Evolutionary conservation across 2,888 invertebrate species (phyloP).

Genomic region (Yponomeuta sedellus): DNA sequence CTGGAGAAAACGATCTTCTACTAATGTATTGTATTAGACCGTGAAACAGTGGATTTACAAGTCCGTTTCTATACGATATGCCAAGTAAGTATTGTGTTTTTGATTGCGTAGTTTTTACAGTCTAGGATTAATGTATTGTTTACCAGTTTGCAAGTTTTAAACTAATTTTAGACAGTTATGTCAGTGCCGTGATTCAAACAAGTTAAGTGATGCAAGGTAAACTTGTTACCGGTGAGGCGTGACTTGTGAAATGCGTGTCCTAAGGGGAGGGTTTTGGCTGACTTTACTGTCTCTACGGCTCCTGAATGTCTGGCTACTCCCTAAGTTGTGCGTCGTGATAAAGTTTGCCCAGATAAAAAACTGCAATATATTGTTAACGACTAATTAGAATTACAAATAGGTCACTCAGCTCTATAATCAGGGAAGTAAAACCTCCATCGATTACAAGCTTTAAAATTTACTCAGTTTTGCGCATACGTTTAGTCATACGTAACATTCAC

Average conservation of each 20-base stretch:
- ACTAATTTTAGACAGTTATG: conserved; percentile 28
- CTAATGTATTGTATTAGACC: neutral
- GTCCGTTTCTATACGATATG: neutral
- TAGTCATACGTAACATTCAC: no score
- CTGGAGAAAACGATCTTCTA: neutral
- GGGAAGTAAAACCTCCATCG: no score
- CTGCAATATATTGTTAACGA: no score
- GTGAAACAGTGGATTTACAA: neutral
- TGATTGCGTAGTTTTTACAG: neutral
- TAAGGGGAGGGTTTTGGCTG: neutral
- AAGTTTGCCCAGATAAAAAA: no score
- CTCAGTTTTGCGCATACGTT: no score
- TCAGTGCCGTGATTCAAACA: conserved; percentile 24
- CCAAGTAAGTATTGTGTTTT: conserved; percentile 7
- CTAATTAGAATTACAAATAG: no score
- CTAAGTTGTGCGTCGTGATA: neutral
- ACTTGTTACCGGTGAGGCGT: neutral
- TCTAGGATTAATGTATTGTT: neutral
- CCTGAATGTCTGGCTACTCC: neutral
- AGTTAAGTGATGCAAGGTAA: conserved; percentile 1
- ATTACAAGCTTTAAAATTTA: no score
- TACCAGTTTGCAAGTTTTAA: conserved; percentile 12
- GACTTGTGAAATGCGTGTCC: neutral
- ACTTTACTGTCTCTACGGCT: neutral
- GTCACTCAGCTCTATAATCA: no score